A percentile compares a stretch with the other conserved stretches of the same genome.
phyloP scores from a whole-genome alignment of 2,797 vertebrate species.

The Lophius americanus region DNA sequence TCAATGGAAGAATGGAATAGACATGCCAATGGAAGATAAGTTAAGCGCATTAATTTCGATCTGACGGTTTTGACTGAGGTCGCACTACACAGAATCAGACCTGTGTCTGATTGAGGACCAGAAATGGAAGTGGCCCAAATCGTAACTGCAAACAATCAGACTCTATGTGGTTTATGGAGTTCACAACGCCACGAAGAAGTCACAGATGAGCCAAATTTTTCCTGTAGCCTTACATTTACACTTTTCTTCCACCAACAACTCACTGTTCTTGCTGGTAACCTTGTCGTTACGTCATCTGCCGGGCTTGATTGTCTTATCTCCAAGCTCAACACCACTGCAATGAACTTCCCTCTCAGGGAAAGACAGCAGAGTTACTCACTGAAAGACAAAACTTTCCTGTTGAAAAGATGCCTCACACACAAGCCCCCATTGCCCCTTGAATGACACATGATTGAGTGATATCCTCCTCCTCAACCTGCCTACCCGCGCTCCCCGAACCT shows the following conservation, averaged over 20 bases:
- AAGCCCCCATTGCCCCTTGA: background rate
- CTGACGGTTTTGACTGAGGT: too few species aligned
- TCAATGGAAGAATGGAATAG: too few species aligned
- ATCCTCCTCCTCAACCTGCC: constrained; percentile 45
- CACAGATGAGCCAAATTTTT: too few species aligned
- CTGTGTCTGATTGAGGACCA: too few species aligned
- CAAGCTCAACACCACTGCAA: constrained; percentile 77
- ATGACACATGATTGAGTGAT: constrained; percentile 33
- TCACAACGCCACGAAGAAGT: too few species aligned
- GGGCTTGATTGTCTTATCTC: constrained; percentile 79
- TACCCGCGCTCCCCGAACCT: constrained; percentile 30
- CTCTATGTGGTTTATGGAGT: too few species aligned
- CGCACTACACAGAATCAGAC: too few species aligned
- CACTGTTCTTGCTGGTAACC: constrained; percentile 34
- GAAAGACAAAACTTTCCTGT: constrained; percentile 42
- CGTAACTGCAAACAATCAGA: too few species aligned
- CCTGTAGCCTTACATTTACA: constrained; percentile 21
- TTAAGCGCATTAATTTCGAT: too few species aligned
- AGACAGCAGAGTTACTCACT: constrained; percentile 70
- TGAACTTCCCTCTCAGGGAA: constrained; percentile 75
- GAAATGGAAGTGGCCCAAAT: too few species aligned
- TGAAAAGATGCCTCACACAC: constrained; percentile 33
- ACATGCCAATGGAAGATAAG: too few species aligned
- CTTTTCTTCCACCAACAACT: constrained; percentile 20
- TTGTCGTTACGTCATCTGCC: constrained; percentile 67